Evolutionary conservation across 2,888 invertebrate genomes (phyloP).

Genomic region (Andrena minutula): DNA sequence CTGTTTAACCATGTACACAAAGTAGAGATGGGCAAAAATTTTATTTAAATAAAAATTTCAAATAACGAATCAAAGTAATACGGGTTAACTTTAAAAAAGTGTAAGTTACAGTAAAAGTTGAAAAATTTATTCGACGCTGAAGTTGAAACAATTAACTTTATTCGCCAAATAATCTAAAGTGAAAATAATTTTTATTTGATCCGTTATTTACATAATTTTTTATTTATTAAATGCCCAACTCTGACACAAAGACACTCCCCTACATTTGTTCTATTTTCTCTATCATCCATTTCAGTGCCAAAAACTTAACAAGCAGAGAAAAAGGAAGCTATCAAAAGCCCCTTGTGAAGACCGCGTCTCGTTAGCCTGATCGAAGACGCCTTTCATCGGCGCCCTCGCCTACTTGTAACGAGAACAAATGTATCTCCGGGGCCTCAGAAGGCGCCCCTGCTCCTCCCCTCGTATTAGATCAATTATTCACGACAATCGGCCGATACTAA

Average conservation of each 20-base stretch:
- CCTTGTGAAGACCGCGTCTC: conserved; percentile 2
- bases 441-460: conserved; percentile 6
- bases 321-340: conserved; percentile 1
- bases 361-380: conserved; percentile 27
- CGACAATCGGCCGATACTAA: conserved; percentile 37
- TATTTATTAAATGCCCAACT: too few relatives aligned
- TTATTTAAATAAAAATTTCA: too few relatives aligned
- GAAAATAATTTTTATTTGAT: too few relatives aligned
- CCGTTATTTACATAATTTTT: too few relatives aligned
- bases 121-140: too few relatives aligned
- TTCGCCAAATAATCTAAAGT: too few relatives aligned
- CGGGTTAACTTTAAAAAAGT: too few relatives aligned
- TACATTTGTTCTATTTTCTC: background rate
- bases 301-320: background rate
- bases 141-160: too few relatives aligned
- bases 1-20: too few relatives aligned
- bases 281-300: background rate
- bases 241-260: background rate
- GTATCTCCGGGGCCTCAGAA: background rate
- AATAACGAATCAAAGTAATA: too few relatives aligned
- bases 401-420: conserved; percentile 49
- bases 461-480: conserved; percentile 57
- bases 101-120: too few relatives aligned
- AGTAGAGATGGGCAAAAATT: too few relatives aligned
- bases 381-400: conserved; percentile 46